Evolutionary conservation across 1,140 invertebrate genomes (phyloP), one percentile per base, ranked within the genome.

Genomic region (Drosophila leontia): DNA sequence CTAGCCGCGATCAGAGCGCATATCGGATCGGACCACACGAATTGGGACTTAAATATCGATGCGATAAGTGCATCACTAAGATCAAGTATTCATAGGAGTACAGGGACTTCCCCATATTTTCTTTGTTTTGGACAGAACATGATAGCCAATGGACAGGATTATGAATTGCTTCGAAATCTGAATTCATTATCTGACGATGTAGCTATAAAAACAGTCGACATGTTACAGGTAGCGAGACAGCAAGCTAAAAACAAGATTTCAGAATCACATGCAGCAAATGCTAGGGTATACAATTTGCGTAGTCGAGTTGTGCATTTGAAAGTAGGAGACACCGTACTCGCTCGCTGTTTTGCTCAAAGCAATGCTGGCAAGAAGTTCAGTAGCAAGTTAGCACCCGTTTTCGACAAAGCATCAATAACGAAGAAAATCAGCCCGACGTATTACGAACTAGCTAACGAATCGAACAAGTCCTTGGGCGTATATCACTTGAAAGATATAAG

Each of bases 401-500:
- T 57, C 42, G 23, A 19, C 1, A 50, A 37, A 48, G 42, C 48
- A 15, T 17, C 19, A 17, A 34, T 53, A 0, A n/a, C 9, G 13
- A 23, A 35, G 17, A 57, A 67, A 48, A 17, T 29, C 4, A 53
- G 55, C 17, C 55, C 45, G 0, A 55, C 17, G 2, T 70, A 69
- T 53, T 69, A 62, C 11, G 50, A 62, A 13, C 17, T 62, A 17
- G 9, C 9, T 7, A 47, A 62, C 7, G 37, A 44, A 26, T 17
- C 6, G 6, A 17, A 26, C 9, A 57, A 53, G 35, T 23, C 23
- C 3, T 42, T 57, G 5, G 59, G 68, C 5, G 42, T 56, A 3
- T 71, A 71, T 23, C 68, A 71, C 11, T 26, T 61, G 17, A 71
- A 71, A 15, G 68, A 71, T 29, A 71, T 71, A 11, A 45, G 47